Percentiles rank a stretch among this genome's conserved stretches.
Conservation (phyloP, 2,888 invertebrate genomes). For the Boloria selene region DNA sequence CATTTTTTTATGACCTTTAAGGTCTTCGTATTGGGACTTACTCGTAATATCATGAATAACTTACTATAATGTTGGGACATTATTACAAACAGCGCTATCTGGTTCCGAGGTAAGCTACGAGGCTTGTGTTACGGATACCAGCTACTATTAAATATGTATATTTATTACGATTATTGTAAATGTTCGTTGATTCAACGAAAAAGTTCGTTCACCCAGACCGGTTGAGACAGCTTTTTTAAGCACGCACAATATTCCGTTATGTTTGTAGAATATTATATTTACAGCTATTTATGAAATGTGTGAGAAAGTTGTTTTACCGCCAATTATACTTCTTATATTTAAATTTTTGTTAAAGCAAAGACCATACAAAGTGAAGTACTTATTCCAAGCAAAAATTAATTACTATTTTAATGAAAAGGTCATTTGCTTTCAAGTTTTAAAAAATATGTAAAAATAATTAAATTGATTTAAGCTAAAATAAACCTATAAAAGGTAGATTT, state of each 20-base stretch:
- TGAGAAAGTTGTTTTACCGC: conserved; percentile 31
- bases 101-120: too few relatives aligned
- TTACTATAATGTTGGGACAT: too few relatives aligned
- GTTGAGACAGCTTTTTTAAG: conserved; percentile 48
- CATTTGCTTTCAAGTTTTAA: not conserved
- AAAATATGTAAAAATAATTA: not conserved
- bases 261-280: conserved; percentile 45
- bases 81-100: too few relatives aligned
- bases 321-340: conserved; percentile 16
- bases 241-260: conserved; percentile 46
- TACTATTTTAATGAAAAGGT: not conserved
- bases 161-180: conserved; percentile 42
- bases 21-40: too few relatives aligned
- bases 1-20: too few relatives aligned
- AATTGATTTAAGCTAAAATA: too few relatives aligned
- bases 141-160: conserved; percentile 27
- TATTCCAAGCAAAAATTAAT: conserved; percentile 6
- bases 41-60: conserved; percentile 22
- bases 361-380: not conserved
- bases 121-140: too few relatives aligned
- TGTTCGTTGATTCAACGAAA: conserved; percentile 51
- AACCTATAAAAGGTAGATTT: not conserved
- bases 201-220: conserved; percentile 62
- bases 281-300: conserved; percentile 38
- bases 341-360: conserved; percentile 6